phyloP scores from a whole-genome alignment of 2,888 invertebrate genomes.

The Adelphocoris suturalis region DNA sequence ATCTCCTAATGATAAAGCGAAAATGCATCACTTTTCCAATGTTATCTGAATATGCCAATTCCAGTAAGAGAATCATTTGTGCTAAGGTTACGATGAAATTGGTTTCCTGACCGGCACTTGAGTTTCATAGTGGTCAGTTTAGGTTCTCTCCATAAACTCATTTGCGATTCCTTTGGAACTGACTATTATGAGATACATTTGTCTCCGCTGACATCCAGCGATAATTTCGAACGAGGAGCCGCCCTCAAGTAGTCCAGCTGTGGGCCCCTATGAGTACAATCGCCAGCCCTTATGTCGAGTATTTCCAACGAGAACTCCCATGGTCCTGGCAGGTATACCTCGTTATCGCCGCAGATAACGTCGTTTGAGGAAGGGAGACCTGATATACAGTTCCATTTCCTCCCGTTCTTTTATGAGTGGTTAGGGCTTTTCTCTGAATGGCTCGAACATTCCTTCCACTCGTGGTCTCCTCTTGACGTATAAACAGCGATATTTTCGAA shows the following conservation, averaged over 20 bases:
- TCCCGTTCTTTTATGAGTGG: not conserved
- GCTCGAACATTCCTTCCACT: not conserved
- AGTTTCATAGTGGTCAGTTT: too few relatives aligned
- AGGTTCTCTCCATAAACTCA: too few relatives aligned
- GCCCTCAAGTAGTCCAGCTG: not conserved
- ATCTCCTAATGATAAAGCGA: too few relatives aligned
- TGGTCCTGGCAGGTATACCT: not conserved
- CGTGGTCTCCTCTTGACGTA: not conserved
- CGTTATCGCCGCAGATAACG: slow-evolving; percentile 1
- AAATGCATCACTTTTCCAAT: too few relatives aligned
- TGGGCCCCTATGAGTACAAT: not conserved
- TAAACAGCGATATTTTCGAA: not conserved
- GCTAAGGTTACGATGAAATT: too few relatives aligned
- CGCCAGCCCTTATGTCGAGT: not conserved
- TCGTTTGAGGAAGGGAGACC: not conserved
- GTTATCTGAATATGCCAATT: too few relatives aligned
- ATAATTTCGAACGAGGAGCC: not conserved
- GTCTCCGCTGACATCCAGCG: not conserved
- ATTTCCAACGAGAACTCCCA: not conserved
- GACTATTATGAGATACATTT: too few relatives aligned
- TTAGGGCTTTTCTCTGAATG: not conserved
- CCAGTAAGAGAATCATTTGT: too few relatives aligned
- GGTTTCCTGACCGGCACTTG: too few relatives aligned
- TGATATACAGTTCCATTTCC: slow-evolving; percentile 15
- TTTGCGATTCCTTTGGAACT: too few relatives aligned